Percentiles rank a stretch among this genome's conserved stretches.
Evolutionary conservation across 2,113 vertebrate species (phyloP).

Genomic region (Carettochelys insculpta): DNA sequence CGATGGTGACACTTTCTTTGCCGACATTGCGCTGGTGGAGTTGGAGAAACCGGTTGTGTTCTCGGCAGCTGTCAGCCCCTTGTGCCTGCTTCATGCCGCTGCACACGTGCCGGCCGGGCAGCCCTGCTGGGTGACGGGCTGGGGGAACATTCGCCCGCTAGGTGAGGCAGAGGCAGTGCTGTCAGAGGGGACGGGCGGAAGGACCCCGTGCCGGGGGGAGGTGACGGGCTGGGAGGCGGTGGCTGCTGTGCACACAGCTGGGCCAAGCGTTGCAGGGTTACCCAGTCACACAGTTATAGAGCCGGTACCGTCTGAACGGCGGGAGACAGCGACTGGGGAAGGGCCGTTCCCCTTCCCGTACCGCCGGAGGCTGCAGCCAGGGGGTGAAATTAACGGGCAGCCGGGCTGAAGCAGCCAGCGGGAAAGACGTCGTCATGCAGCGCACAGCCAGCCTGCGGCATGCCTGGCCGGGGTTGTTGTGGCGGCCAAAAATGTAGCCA

Average conservation of each 20-base stretch:
- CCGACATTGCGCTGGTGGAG: constrained; percentile 59
- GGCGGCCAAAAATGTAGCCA: no score
- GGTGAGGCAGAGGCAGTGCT: constrained; percentile 19
- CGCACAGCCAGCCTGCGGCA: no score
- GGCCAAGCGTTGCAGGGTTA: background rate
- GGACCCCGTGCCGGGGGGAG: no score
- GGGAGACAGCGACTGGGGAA: background rate
- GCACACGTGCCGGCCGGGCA: background rate
- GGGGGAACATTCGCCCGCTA: constrained; percentile 53
- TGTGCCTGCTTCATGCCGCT: constrained; percentile 34
- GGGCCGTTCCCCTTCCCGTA: background rate
- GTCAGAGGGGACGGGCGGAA: no score
- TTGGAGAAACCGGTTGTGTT: constrained; percentile 14
- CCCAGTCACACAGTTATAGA: background rate
- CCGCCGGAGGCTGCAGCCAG: background rate
- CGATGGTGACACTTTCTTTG: background rate
- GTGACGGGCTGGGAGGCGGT: no score
- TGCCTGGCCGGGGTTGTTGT: no score
- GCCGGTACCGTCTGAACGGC: no score
- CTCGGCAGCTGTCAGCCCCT: constrained; percentile 33
- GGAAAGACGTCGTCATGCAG: background rate
- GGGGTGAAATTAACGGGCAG: background rate
- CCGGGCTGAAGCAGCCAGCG: background rate
- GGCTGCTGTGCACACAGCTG: no score
- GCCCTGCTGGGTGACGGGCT: constrained; percentile 67